phyloP scores from a whole-genome alignment of 2,113 vertebrate species.

The Sigmodon hispidus region DNA sequence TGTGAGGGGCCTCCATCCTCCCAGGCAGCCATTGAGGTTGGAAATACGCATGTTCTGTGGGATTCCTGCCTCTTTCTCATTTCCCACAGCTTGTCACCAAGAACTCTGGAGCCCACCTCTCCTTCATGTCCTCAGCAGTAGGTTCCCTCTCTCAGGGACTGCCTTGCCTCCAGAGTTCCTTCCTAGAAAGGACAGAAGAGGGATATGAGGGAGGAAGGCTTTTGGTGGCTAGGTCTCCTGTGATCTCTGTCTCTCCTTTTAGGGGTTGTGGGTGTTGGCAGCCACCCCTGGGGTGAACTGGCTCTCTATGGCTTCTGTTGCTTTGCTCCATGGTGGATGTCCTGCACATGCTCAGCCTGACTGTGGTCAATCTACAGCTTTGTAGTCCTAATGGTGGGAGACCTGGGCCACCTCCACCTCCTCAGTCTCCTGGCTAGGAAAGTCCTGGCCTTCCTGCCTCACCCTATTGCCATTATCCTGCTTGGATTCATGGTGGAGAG shows the following conservation, averaged over 20 bases:
- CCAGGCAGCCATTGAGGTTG: background rate
- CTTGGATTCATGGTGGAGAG: background rate
- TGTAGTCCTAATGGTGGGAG: background rate
- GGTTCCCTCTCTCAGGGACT: background rate
- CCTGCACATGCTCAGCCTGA: background rate
- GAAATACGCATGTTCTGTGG: background rate
- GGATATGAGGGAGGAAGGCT: background rate
- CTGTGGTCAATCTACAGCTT: background rate
- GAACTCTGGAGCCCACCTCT: background rate
- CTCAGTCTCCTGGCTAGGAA: background rate
- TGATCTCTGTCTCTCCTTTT: background rate
- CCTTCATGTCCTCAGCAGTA: background rate
- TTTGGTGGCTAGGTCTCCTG: background rate
- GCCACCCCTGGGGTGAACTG: background rate
- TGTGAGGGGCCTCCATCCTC: background rate
- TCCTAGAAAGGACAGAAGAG: background rate
- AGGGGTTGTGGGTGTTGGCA: background rate
- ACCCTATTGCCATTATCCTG: background rate
- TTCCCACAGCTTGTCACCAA: slow-evolving; percentile 18
- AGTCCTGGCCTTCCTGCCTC: background rate
- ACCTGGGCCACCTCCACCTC: background rate
- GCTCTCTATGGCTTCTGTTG: background rate
- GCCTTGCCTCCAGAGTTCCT: background rate
- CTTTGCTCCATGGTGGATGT: background rate
- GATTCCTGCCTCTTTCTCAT: background rate